A percentile compares a stretch with the other conserved stretches of the same genome.
Conservation (phyloP, 30 jellyfish, hydroid and myxozoan species). For the Cassiopea andromeda region DNA sequence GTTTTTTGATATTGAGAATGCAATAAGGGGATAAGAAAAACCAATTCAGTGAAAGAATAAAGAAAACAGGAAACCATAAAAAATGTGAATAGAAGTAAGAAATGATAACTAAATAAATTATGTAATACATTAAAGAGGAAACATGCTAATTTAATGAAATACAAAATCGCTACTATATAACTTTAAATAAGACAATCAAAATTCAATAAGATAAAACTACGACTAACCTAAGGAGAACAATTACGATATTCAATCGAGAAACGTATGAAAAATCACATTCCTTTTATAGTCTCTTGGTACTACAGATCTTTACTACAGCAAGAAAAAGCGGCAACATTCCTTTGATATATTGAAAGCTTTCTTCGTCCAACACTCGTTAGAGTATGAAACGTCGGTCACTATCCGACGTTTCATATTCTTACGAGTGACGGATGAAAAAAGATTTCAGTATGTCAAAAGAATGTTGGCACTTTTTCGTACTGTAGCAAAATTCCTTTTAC, state of each 20-base stretch:
- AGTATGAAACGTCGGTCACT: too few relatives aligned
- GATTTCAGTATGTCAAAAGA: too few relatives aligned
- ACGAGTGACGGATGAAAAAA: too few relatives aligned
- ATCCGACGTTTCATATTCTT: too few relatives aligned
- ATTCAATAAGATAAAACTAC: neutral
- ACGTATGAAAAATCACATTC: too few relatives aligned
- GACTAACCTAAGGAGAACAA: neutral
- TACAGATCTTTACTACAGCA: too few relatives aligned
- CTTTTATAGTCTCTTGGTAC: too few relatives aligned
- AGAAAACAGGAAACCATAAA: conserved; percentile 17
- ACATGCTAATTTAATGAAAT: neutral
- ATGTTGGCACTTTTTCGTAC: too few relatives aligned
- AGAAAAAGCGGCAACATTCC: too few relatives aligned
- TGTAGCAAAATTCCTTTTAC: too few relatives aligned
- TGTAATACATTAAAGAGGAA: neutral
- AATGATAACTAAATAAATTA: neutral
- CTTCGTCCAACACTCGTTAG: too few relatives aligned
- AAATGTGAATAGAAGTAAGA: neutral
- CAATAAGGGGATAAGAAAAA: neutral
- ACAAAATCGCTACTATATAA: neutral
- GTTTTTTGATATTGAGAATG: neutral
- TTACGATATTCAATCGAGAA: neutral
- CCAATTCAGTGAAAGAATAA: neutral
- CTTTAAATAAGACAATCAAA: neutral
- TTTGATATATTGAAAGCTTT: too few relatives aligned